Evolutionary conservation across 2,113 vertebrate genomes (phyloP).

Genomic region (Cebidichthys violaceus): DNA sequence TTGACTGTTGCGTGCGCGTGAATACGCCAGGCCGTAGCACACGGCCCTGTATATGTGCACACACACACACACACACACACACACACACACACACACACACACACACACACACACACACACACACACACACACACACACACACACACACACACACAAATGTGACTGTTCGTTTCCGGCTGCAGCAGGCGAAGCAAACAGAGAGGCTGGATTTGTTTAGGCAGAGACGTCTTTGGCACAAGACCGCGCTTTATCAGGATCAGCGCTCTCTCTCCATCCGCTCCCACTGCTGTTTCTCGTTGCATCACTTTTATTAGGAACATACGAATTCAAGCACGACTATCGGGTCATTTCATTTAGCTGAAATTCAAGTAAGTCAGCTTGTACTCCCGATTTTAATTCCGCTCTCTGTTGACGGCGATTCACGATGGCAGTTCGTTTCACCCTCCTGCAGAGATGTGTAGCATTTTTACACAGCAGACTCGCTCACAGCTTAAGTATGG

Average conservation of each 20-base stretch:
- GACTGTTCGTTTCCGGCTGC: constrained; percentile 43
- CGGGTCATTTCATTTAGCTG: neutral
- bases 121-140: constrained; percentile 20
- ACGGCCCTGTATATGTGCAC: neutral
- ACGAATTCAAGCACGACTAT: neutral
- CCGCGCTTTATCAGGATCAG: constrained; percentile 1
- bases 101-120: constrained; percentile 4
- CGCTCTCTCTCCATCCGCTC: neutral
- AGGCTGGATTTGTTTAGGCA: constrained; percentile 35
- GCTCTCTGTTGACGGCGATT: neutral
- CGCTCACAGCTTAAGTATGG: neutral
- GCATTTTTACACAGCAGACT: neutral
- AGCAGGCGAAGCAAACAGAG: constrained; percentile 53
- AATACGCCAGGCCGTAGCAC: constrained; percentile 7
- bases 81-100: constrained; percentile 18
- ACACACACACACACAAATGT: constrained; percentile 3
- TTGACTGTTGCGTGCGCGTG: constrained; percentile 33
- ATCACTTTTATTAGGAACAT: neutral
- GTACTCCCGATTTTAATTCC: neutral
- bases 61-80: constrained; percentile 13
- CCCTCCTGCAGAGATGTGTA: neutral
- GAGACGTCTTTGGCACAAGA: neutral
- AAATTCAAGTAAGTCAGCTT: neutral
- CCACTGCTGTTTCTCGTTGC: neutral
- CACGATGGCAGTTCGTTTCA: neutral